Percentiles rank a stretch among this genome's conserved stretches.
These are phyloP conservation scores for Dicranocentrus wangi DNA, from an alignment of 2,888 invertebrate genomes.

Conservation along the genomic window DNA sequence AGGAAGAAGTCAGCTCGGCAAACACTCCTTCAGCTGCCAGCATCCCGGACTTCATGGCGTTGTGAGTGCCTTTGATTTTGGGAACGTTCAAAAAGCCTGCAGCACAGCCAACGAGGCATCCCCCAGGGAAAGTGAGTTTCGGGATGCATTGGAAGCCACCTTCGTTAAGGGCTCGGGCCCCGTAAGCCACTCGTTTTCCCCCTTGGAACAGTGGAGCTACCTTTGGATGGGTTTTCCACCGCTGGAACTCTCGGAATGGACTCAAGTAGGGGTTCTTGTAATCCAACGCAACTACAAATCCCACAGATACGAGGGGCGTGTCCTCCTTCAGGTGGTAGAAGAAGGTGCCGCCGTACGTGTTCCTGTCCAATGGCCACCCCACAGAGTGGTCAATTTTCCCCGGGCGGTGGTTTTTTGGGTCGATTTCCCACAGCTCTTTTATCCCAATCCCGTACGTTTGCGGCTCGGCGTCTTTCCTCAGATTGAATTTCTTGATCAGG, in stretches of 20 bases:
- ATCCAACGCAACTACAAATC: conserved; percentile 96
- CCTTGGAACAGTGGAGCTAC: conserved; percentile 87
- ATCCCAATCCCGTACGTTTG: conserved; percentile 96
- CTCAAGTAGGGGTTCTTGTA: conserved; percentile 96
- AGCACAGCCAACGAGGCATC: conserved; percentile 92
- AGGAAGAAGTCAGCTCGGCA: conserved; percentile 84
- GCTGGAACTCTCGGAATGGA: conserved; percentile 96
- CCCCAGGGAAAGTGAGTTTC: conserved; percentile 93
- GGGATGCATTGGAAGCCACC: conserved; percentile 96
- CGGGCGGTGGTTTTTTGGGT: conserved; percentile 89
- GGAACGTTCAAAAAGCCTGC: conserved; percentile 99
- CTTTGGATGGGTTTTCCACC: conserved; percentile 94
- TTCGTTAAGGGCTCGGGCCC: conserved; percentile 96
- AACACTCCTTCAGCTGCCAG: conserved; percentile 94
- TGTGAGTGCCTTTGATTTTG: conserved; percentile 97
- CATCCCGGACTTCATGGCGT: conserved; percentile 99
- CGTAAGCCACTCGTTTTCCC: conserved; percentile 87
- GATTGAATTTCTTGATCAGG: conserved; percentile 85
- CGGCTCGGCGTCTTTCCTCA: conserved; percentile 87
- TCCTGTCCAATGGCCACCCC: conserved; percentile 95
- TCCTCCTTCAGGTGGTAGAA: conserved; percentile 92
- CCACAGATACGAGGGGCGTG: conserved; percentile 90
- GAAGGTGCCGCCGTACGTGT: conserved; percentile 98
- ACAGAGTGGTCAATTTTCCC: conserved; percentile 96
- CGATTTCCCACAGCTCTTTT: conserved; percentile 97